Evolutionary conservation across 1,140 invertebrate species (phyloP).

Genomic region (Pararge aegeria): DNA sequence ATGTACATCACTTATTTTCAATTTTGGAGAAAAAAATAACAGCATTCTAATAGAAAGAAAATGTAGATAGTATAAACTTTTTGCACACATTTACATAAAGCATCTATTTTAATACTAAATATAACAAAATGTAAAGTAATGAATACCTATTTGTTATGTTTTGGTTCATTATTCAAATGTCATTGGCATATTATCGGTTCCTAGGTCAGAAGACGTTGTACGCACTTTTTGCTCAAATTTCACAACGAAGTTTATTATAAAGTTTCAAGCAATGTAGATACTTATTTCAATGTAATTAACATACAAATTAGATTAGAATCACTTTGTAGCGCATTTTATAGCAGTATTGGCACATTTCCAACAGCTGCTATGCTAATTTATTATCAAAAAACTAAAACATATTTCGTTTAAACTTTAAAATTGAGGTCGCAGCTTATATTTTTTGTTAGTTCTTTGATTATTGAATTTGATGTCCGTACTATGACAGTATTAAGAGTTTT

Average conservation of each 20-base stretch:
- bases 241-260: constrained; percentile 3
- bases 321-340: constrained; percentile 24
- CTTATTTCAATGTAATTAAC: constrained; percentile 14
- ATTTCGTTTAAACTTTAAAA: constrained; percentile 33
- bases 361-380: constrained; percentile 31
- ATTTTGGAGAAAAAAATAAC: not conserved
- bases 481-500: not conserved
- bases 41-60: not conserved
- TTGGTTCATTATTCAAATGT: too few species aligned
- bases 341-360: constrained; percentile 37
- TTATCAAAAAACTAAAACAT: constrained; percentile 22
- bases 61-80: too few species aligned
- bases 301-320: not conserved
- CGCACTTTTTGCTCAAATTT: not conserved
- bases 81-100: too few species aligned
- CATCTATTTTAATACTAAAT: too few species aligned
- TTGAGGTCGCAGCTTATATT: constrained; percentile 29
- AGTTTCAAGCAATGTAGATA: not conserved
- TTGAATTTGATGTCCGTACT: not conserved
- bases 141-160: too few species aligned
- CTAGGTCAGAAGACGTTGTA: too few species aligned
- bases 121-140: too few species aligned
- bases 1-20: not conserved
- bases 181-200: too few species aligned
- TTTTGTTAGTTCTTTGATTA: constrained; percentile 23